Conservation (phyloP, 2,797 vertebrate species). For the Pangasius mekongensis region DNA sequence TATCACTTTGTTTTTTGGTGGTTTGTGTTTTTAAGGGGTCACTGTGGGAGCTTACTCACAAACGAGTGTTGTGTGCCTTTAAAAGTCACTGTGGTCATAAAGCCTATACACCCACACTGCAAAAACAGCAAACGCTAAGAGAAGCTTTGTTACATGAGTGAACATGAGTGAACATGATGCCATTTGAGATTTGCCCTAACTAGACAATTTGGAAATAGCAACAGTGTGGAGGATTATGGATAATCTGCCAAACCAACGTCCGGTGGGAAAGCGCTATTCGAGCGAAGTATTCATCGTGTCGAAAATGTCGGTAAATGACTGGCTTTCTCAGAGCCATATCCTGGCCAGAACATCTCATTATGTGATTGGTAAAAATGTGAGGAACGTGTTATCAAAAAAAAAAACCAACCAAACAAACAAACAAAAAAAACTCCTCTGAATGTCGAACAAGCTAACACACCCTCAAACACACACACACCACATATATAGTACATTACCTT, state of each 20-base stretch:
- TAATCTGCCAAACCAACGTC: neutral
- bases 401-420: neutral
- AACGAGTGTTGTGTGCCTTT: neutral
- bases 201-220: neutral
- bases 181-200: too few relatives aligned
- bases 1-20: neutral
- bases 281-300: neutral
- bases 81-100: neutral
- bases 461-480: neutral
- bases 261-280: neutral
- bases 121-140: neutral
- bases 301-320: neutral
- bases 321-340: constrained; percentile 9
- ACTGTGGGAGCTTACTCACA: neutral
- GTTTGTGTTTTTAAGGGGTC: neutral
- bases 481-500: neutral
- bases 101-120: neutral
- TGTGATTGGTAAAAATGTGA: neutral
- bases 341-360: neutral
- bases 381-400: neutral
- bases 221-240: constrained; percentile 1
- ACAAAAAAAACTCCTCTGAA: neutral
- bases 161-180: neutral
- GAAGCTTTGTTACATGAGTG: too few relatives aligned
- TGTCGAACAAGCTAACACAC: neutral